Evolutionary conservation across 2,888 invertebrate species (phyloP), one percentile per base, ranked within the genome.

Genomic region (Scaptodrosophila latifasciaeformis): DNA sequence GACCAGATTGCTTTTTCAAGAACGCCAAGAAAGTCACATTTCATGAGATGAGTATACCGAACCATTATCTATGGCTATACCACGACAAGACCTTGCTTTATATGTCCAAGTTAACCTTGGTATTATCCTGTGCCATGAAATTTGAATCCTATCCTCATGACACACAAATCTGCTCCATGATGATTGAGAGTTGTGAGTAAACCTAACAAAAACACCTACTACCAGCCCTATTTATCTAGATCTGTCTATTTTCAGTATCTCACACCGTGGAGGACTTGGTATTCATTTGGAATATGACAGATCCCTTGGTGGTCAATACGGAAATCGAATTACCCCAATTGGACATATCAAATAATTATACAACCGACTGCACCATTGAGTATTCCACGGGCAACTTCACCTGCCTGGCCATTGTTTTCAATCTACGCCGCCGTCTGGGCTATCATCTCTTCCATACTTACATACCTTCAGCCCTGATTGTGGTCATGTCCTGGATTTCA

Each of bases 401-500:
- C 9, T 96, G 96, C 83, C 88, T 96, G 74, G 94, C 95, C n/a
- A 91, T 96, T 29, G 93, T 95, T 44, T 96, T 96, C 87, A 94
- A 93, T 85, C 87, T 96, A 52, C 90, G 92, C 37, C 89, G 96
- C 2, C 90, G 96, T 1, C 88, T 96, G 15, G 96, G 96, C 12
- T 96, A 96, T 87, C 95, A 96, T 84, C 88, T 96, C 48, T 95
- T 96, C 85, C 96, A 96, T 87, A 96, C 96, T 0, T 96, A 96
- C 86, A 95, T 96, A 72, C 96, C 96, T 0, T 95, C 96, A 1
- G 95, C 95, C 0, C 88, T 96, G 66, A 96, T 96, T 82, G 96
- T 96, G 40, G 95, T 96, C 54, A 95, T 96, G 94, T 96, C 95
- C 58, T 96, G 96, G 96, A 96, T 96, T 69, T 96, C 96, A 0